A percentile compares a stretch with the other conserved stretches of the same genome.
Evolutionary conservation across 2,113 vertebrate genomes (phyloP).

Genomic region (Phasianus colchicus): DNA sequence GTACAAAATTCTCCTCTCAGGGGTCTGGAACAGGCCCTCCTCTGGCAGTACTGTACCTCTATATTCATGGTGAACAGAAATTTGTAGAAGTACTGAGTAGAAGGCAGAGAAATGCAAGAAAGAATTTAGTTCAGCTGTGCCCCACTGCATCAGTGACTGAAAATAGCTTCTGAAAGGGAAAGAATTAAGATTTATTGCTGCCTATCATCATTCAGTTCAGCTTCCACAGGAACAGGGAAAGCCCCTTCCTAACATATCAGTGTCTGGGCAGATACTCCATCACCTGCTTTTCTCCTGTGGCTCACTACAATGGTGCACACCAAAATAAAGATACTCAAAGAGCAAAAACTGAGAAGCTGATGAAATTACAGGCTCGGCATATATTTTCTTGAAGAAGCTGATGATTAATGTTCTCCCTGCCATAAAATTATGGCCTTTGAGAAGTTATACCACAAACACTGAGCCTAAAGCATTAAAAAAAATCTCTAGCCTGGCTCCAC

Average conservation of each 20-base stretch:
- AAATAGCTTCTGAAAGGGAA: neutral
- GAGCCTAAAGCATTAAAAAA: neutral
- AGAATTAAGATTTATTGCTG: neutral
- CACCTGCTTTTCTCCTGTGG: neutral
- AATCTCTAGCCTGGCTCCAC: neutral
- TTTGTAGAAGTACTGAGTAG: neutral
- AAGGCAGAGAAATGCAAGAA: neutral
- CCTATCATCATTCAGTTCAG: neutral
- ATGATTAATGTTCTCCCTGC: neutral
- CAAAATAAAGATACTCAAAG: neutral
- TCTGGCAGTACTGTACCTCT: neutral
- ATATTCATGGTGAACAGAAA: neutral
- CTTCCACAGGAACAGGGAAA: neutral
- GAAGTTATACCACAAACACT: neutral
- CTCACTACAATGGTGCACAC: neutral
- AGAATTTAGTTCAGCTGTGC: neutral
- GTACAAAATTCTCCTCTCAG: neutral
- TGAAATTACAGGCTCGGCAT: neutral
- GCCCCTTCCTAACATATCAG: neutral
- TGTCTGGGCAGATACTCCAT: neutral
- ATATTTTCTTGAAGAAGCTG: neutral
- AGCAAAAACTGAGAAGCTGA: neutral
- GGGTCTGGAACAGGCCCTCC: neutral
- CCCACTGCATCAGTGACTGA: neutral
- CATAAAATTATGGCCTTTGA: neutral